Evolutionary conservation across 2,113 vertebrate species (phyloP).

Genomic region (Heloderma charlesbogerti): DNA sequence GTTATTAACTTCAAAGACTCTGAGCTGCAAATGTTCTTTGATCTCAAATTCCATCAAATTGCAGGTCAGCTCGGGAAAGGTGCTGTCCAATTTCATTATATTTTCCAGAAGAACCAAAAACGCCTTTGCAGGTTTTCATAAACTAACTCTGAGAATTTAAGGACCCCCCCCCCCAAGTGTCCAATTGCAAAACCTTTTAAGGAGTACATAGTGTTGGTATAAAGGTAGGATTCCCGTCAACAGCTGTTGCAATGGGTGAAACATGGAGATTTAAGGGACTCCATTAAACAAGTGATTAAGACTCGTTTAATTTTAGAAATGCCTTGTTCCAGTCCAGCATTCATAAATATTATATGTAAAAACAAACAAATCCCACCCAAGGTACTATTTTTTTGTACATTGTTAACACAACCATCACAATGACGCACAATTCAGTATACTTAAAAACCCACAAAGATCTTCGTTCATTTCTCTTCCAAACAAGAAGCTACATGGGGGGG

Average conservation of each 20-base stretch:
- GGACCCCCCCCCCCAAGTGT: neutral
- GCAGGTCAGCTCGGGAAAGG: slow-evolving; percentile 64
- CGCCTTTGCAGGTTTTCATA: neutral
- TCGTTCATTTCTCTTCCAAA: neutral
- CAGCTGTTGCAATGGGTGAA: neutral
- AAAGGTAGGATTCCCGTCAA: neutral
- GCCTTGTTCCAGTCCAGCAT: neutral
- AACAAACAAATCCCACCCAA: neutral
- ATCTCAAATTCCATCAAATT: slow-evolving; percentile 73
- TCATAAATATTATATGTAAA: neutral
- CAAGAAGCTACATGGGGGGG: neutral
- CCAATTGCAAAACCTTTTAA: neutral
- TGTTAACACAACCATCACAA: neutral
- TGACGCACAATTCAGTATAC: neutral
- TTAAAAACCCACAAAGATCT: neutral
- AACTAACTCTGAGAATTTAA: neutral
- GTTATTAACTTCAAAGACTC: slow-evolving; percentile 67
- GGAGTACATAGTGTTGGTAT: no score
- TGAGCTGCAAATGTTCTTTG: slow-evolving; percentile 63
- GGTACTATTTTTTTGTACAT: neutral
- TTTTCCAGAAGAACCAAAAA: slow-evolving; percentile 21
- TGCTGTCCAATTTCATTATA: slow-evolving; percentile 63
- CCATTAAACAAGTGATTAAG: neutral
- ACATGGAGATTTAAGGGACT: neutral
- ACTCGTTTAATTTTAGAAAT: neutral